These are phyloP conservation scores for Coranthus polyacanthus DNA, from an alignment of 2,797 vertebrate genomes.

Conservation along the genomic window DNA sequence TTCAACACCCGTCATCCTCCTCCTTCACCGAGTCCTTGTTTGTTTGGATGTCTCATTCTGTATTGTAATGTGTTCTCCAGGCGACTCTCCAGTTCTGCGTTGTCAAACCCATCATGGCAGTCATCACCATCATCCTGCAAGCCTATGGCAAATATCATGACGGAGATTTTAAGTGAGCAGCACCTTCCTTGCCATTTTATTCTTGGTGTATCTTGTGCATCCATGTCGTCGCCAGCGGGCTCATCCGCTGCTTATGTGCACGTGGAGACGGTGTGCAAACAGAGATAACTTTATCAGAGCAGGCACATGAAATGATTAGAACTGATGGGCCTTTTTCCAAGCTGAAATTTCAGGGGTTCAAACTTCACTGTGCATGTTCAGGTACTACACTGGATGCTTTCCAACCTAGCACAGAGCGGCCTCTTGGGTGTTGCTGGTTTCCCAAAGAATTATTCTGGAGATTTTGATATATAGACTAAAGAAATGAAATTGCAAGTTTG, in stretches of 20 bases:
- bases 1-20: neutral
- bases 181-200: conserved; percentile 38
- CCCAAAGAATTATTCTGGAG: conserved; percentile 10
- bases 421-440: conserved; percentile 23
- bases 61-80: conserved; percentile 79
- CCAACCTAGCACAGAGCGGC: conserved; percentile 3
- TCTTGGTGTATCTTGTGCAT: conserved; percentile 32
- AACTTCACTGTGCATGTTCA: conserved; percentile 20
- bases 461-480: conserved; percentile 26
- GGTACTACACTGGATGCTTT: conserved; percentile 4
- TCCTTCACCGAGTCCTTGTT: conserved; percentile 21
- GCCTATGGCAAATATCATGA: conserved; percentile 95
- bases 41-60: conserved; percentile 52
- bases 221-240: conserved; percentile 40
- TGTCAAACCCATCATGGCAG: conserved; percentile 96
- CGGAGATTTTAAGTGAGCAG: conserved; percentile 96
- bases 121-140: conserved; percentile 94
- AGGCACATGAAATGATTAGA: conserved; percentile 31
- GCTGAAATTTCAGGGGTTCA: conserved; percentile 20
- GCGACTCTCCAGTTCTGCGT: conserved; percentile 98
- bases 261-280: conserved; percentile 45
- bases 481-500: conserved; percentile 12
- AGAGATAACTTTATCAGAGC: conserved; percentile 48
- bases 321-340: conserved; percentile 31
- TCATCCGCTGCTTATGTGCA: conserved; percentile 45